Percentiles rank a stretch among this genome's conserved stretches.
phyloP scores from a whole-genome alignment of 2,113 vertebrate genomes.

The Anhinga rufa region DNA sequence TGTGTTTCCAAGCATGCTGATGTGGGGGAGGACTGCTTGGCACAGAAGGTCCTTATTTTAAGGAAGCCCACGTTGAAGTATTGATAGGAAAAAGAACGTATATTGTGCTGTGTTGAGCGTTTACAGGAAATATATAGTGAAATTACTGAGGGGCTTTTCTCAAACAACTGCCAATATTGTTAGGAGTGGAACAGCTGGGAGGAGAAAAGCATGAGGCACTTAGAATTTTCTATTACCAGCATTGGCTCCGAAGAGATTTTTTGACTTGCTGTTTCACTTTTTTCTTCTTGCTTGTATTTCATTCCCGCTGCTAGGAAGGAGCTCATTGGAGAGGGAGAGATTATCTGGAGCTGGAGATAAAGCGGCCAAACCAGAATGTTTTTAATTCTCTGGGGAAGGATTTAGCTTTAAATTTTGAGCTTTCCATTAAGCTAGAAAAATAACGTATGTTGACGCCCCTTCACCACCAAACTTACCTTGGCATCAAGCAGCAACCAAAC shows the following conservation, averaged over 20 bases:
- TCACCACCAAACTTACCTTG: neutral
- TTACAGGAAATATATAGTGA: conserved; percentile 40
- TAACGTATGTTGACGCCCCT: neutral
- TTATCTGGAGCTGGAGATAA: neutral
- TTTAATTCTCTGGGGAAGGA: neutral
- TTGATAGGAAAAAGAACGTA: neutral
- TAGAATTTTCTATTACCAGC: neutral
- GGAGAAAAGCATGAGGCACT: neutral
- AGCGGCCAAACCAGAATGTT: neutral
- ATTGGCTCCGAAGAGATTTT: conserved; percentile 21
- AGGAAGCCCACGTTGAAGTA: neutral
- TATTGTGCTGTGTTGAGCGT: neutral
- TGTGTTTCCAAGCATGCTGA: accelerated
- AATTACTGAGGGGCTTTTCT: conserved; percentile 43
- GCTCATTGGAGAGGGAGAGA: neutral
- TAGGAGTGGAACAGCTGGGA: conserved; percentile 21
- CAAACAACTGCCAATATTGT: conserved; percentile 15
- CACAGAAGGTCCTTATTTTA: neutral
- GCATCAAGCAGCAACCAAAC: neutral
- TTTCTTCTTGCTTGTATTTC: conserved; percentile 41
- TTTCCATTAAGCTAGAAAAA: neutral
- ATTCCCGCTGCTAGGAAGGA: neutral
- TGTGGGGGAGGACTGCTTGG: neutral
- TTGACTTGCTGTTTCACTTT: conserved; percentile 16
- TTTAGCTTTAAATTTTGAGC: neutral